Evolutionary conservation across 23 tunicate genomes (phyloP), one percentile per base, ranked within the genome.

Genomic region (Trididemnum nubilum): DNA sequence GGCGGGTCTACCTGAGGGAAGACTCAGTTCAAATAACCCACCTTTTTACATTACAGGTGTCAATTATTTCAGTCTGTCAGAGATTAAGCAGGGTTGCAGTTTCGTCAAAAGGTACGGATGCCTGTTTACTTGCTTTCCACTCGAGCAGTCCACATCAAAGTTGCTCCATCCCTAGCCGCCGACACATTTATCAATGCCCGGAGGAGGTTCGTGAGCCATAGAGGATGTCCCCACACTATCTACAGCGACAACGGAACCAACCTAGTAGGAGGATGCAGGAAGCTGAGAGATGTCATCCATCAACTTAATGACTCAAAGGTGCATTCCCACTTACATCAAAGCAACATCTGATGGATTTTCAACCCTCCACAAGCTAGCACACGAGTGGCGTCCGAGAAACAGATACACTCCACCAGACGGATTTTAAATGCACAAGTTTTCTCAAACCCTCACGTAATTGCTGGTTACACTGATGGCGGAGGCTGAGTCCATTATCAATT

Each of bases 121-220:
- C 54, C 22, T 77, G 2, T 76, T 83, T 34, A 83, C 87, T 26
- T 83, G 87, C 54, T 83, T 5, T 25, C 82, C 7, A 83, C 73
- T 3, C 29, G 87, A 4, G 87, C 83, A 25, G 83, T 83, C 12
- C 82, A 77, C 70, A 54, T 83, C 18, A 84, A 83, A 29, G 25
- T 76, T 7, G 72, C 52, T 12, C 2, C 32, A 15, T 33, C 51
- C n/a, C 22, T 83, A 35, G 57, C 40, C 2, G 77, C 87, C 22
- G 34, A 33, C 36, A 26, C 87, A 21, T 83, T 76, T 24, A 33
- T 83, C n/a, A 76, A 77, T 40, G 82, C 87, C 5, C 35, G 52
- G 5, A 22, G 83, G 18, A 25, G 87, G 27, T 83, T 83, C 83
- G 33, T 24, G 3, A 22, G 54, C 51, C 51, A 84, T 25, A 18